These are phyloP conservation scores for Pocillopora meandrina DNA, from an alignment of 92 coral and sea anemone genomes.

Conservation along the genomic window DNA sequence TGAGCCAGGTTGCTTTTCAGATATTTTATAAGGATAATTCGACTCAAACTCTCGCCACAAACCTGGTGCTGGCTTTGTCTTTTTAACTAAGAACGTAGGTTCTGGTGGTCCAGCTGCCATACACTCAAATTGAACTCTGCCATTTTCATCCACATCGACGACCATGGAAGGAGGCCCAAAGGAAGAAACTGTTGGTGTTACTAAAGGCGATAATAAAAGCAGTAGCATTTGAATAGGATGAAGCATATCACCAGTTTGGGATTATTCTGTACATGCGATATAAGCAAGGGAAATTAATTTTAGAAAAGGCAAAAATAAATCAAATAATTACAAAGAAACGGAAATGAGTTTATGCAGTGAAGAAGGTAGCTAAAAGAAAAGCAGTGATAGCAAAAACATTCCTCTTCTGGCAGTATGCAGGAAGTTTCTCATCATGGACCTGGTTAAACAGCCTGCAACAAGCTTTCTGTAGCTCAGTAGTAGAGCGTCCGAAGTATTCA, in stretches of 20 bases:
- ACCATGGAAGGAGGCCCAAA: constrained; percentile 63
- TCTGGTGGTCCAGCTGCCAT: constrained; percentile 65
- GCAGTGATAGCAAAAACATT: background rate
- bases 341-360: background rate
- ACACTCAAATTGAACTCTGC: constrained; percentile 57
- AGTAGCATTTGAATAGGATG: too few relatives aligned
- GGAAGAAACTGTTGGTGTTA: constrained; percentile 52
- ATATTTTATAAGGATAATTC: background rate
- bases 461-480: too few relatives aligned
- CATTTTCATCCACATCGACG: constrained; percentile 62
- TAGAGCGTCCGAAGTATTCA: too few relatives aligned
- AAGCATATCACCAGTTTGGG: too few relatives aligned
- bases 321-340: too few relatives aligned
- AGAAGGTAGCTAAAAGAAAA: background rate
- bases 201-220: constrained; percentile 7
- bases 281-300: too few relatives aligned
- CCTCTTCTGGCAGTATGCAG: too few relatives aligned
- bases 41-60: background rate
- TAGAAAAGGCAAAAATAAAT: too few relatives aligned
- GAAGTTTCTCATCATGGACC: too few relatives aligned
- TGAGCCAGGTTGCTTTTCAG: background rate
- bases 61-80: constrained; percentile 61
- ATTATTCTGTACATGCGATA: too few relatives aligned
- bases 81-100: constrained; percentile 54
- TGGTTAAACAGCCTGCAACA: too few relatives aligned